Evolutionary conservation across 1,140 invertebrate genomes (phyloP).

Genomic region (Anoplophora glabripennis): DNA sequence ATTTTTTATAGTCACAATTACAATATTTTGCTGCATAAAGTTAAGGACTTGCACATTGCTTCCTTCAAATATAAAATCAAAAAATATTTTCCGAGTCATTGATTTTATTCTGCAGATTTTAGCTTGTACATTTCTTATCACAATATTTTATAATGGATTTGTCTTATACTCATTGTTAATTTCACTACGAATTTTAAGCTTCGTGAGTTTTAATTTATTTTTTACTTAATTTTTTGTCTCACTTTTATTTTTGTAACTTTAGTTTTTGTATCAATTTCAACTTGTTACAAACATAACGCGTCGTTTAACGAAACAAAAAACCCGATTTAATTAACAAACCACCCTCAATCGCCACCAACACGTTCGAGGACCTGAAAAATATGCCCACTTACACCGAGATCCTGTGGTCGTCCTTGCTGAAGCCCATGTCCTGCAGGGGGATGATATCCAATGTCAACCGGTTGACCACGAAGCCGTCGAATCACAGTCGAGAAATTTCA

Average conservation of each 20-base stretch:
- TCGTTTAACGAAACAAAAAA: background rate
- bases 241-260: background rate
- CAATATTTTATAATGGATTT: too few relatives aligned
- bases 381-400: background rate
- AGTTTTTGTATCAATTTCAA: background rate
- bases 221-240: background rate
- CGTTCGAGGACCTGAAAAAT: background rate
- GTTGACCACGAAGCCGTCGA: background rate
- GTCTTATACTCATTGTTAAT: too few relatives aligned
- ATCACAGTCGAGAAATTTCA: background rate
- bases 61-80: too few relatives aligned
- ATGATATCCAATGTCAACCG: background rate
- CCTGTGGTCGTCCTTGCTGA: constrained; percentile 2
- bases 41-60: too few relatives aligned
- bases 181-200: too few relatives aligned
- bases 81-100: too few relatives aligned
- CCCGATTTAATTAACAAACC: background rate
- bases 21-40: too few relatives aligned
- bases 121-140: too few relatives aligned
- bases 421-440: background rate
- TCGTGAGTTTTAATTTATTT: background rate
- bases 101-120: too few relatives aligned
- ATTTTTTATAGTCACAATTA: too few relatives aligned
- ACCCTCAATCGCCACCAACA: background rate
- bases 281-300: background rate